These are phyloP conservation scores for Meganola albula DNA, from an alignment of 2,888 invertebrate species.

Conservation along the genomic window DNA sequence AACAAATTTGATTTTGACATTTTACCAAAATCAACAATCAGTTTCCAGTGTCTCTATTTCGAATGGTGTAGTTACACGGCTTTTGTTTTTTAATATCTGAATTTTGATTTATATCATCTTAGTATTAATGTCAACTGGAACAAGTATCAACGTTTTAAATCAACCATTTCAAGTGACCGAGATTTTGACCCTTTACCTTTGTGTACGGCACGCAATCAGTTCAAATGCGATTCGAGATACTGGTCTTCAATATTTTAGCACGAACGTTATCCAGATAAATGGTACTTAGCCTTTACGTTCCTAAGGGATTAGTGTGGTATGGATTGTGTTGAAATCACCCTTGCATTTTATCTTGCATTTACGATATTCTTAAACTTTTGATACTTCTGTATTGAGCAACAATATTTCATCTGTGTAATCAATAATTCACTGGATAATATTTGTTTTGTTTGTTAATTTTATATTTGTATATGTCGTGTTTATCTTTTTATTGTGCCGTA, in stretches of 20 bases:
- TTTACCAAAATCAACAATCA: too few species aligned
- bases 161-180: conserved; percentile 24
- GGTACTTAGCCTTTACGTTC: conserved; percentile 50
- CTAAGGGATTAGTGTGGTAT: conserved; percentile 38
- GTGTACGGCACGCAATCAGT: conserved; percentile 56
- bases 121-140: too few species aligned
- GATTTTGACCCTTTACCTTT: conserved; percentile 40
- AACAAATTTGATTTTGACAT: too few species aligned
- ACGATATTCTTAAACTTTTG: conserved; percentile 22
- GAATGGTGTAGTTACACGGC: too few species aligned
- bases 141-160: conserved; percentile 15
- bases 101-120: too few species aligned
- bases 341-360: conserved; percentile 20
- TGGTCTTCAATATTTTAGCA: conserved; percentile 68
- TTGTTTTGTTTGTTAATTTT: too few species aligned
- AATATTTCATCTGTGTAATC: too few species aligned
- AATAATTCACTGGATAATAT: too few species aligned
- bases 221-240: conserved; percentile 67
- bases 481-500: too few species aligned
- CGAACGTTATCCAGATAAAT: conserved; percentile 68
- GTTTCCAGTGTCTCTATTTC: too few species aligned
- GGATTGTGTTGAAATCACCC: conserved; percentile 28
- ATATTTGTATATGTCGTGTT: too few species aligned
- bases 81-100: too few species aligned
- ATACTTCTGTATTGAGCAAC: conserved; percentile 9